Evolutionary conservation across 2,797 vertebrate species (phyloP), one percentile per base, ranked within the genome.

Genomic region (Austrolebias charrua): DNA sequence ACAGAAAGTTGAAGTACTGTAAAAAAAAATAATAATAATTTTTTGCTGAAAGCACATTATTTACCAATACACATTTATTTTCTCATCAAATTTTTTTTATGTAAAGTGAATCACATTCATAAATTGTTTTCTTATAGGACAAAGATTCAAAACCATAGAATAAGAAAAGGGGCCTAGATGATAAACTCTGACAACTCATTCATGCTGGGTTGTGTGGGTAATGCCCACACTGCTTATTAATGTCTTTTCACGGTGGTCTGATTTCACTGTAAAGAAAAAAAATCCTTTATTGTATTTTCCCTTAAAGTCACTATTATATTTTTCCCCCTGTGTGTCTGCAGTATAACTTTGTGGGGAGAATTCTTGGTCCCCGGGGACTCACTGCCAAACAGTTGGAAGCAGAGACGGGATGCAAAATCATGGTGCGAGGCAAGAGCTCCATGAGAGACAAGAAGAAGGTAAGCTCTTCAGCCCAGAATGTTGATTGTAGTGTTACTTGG

Each of bases 371-470:
- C 16, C 89, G 93, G 24, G 93, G 93, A 77, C 91, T 94, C 69
- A 94, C 93, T 16, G 93, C 93, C 74, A 94, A 94, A 86, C 93
- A 94, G 87, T 79, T 94, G 85, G 93, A 94, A 84, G 93, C 93
- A 64, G 93, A 94, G 73, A 94, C 93, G 2, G 93, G 93, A 78
- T 94, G 93, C 83, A 94, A 94, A 90, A 94, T 94, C 82, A 94
- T 94, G 93, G 93, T 94, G 76, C 89, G 93, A 85, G 93, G 93
- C 57, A 93, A 94, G 79, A 94, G 93, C 85, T 94, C 93, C 72
- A 94, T 94, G 93, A 91, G 93, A 79, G 93, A 94, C 90, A 92
- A 91, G 73, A 94, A 94, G 87, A 94, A 94, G 93, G 93, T 94
- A 87, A 90, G 89, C 35, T 43, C 49, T 62, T 70, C 48, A 19